Conservation (phyloP, 1,140 invertebrate genomes). For the Drosophila serrata region DNA sequence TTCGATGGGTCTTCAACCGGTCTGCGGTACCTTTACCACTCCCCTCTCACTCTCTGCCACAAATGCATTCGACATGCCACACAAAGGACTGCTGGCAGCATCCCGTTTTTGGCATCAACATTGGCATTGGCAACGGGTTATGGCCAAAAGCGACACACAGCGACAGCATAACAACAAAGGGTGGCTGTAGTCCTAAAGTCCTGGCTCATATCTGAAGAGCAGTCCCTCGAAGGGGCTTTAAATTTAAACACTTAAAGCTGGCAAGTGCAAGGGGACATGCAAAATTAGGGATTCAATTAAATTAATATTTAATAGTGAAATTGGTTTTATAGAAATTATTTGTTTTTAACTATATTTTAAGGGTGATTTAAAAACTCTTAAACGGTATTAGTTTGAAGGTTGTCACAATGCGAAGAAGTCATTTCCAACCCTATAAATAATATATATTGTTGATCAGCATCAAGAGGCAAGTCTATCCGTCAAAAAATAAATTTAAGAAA, state of each 20-base stretch:
- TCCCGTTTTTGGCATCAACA: slow-evolving; percentile 24
- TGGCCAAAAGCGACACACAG: slow-evolving; percentile 6
- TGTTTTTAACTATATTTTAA: too few species aligned
- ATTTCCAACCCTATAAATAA: too few species aligned
- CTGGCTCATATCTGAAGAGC: not conserved
- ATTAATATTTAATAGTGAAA: slow-evolving; percentile 2
- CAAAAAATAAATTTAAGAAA: too few species aligned
- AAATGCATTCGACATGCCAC: slow-evolving; percentile 17
- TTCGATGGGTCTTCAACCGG: slow-evolving; percentile 32
- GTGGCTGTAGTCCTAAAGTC: not conserved
- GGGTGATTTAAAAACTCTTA: too few species aligned
- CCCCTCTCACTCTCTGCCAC: not conserved
- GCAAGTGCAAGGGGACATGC: slow-evolving; percentile 3
- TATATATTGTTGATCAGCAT: too few species aligned
- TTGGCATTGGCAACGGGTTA: slow-evolving; percentile 37
- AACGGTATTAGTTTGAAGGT: too few species aligned
- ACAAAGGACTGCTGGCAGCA: slow-evolving; percentile 41
- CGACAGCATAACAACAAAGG: slow-evolving; percentile 22
- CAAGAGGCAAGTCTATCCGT: too few species aligned
- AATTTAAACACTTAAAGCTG: slow-evolving; percentile 21
- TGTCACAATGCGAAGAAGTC: too few species aligned
- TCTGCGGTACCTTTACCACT: slow-evolving; percentile 3
- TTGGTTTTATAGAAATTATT: too few species aligned
- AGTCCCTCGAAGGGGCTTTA: slow-evolving; percentile 16
- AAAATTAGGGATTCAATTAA: slow-evolving; percentile 18